Evolutionary conservation across 2,888 invertebrate species (phyloP).

Genomic region (Conomelus anceps): DNA sequence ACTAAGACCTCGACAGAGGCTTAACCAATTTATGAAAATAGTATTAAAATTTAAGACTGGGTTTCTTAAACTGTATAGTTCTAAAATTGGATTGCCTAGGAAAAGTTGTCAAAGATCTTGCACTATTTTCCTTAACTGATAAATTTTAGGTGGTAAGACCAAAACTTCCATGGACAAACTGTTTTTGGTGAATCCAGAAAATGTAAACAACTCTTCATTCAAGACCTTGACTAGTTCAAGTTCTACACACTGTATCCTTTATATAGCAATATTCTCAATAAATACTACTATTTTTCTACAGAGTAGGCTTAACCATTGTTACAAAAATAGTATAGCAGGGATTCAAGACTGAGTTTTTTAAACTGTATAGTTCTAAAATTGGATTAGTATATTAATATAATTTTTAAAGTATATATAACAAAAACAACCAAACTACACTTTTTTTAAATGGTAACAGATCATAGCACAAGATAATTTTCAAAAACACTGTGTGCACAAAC

Average conservation of each 20-base stretch:
- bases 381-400: not conserved
- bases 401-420: not conserved
- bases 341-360: not conserved
- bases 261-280: not conserved
- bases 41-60: constrained; percentile 5
- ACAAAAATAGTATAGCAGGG: not conserved
- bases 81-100: not conserved
- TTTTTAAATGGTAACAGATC: not conserved
- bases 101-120: constrained; percentile 2
- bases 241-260: constrained; percentile 1
- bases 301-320: constrained; percentile 1
- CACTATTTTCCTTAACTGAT: constrained; percentile 3
- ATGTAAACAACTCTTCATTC: constrained; percentile 3
- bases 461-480: not conserved
- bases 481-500: constrained; percentile 5
- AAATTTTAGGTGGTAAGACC: constrained; percentile 1
- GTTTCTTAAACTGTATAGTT: constrained; percentile 3
- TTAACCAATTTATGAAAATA: constrained; percentile 2
- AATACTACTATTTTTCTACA: not conserved
- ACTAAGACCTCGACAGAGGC: not conserved
- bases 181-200: not conserved
- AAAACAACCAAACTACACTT: constrained; percentile 1
- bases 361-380: constrained; percentile 1
- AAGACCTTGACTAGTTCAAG: not conserved
- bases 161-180: not conserved